A percentile compares a stretch with the other conserved stretches of the same genome.
phyloP scores from a whole-genome alignment of 2,888 invertebrate genomes.

The Strigamia crassipes region DNA sequence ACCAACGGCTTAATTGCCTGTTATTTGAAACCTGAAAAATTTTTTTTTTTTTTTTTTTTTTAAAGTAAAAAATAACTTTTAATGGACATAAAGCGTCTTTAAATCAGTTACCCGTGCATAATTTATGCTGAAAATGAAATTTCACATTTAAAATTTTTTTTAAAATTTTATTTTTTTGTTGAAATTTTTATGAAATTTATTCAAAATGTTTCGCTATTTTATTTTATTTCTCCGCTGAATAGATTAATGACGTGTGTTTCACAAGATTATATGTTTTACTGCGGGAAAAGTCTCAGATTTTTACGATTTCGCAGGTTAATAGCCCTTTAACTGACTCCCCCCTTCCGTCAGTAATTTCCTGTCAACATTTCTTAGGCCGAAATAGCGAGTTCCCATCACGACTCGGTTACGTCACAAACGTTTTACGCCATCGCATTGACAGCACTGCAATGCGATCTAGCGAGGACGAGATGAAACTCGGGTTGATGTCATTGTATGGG shows the following conservation, averaged over 20 bases:
- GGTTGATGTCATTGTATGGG: no score
- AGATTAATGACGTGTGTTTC: conserved; percentile 7
- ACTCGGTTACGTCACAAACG: conserved; percentile 2
- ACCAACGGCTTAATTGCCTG: background rate
- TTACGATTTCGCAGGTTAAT: conserved; percentile 24
- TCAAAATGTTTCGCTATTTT: background rate
- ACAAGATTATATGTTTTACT: conserved; percentile 9
- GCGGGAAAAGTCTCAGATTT: conserved; percentile 34
- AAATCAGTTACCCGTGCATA: no score
- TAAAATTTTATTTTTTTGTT: no score
- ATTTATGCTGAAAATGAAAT: background rate
- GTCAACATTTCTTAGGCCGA: conserved; percentile 14
- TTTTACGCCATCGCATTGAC: background rate
- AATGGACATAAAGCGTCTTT: no score
- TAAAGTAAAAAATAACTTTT: background rate
- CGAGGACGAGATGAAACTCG: background rate
- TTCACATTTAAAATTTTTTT: no score
- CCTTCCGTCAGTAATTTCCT: conserved; percentile 19
- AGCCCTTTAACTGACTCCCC: conserved; percentile 1
- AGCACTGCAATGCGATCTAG: background rate
- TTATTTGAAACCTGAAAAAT: no score
- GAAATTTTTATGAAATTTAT: no score
- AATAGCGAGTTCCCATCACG: conserved; percentile 1
- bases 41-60: background rate
- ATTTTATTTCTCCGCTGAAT: background rate